Evolutionary conservation across 1,140 invertebrate species (phyloP), one percentile per base, ranked within the genome.

Genomic region (Ceratina calcarata): DNA sequence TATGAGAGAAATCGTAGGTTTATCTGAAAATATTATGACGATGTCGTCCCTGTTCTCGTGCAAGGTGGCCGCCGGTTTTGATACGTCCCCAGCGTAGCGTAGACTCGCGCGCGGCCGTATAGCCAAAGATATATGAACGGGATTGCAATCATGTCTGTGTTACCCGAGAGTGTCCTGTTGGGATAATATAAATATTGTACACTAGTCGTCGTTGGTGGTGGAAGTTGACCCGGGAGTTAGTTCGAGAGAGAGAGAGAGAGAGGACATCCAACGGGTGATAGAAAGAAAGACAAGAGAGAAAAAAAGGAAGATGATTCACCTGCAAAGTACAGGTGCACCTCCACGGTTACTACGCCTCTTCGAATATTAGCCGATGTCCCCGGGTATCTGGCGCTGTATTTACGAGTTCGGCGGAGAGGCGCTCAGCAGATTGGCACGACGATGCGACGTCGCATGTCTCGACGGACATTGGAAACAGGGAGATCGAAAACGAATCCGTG

Each of bases 151-250:
- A 91, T 91, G 90, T 89, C 87, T 90, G 86, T 88, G 90, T 90
- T 91, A 89, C 88, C 81, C 86, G 87, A 75, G 89, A 91, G 89
- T 90, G 90, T 90, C 91, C 91, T 90, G 87, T 89, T 89, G 91
- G 91, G 90, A 92, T 92, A 91, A 91, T 91, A 92, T 91, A 91
- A 92, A 92, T 92, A 92, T 91, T 90, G 90, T 88, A 91, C 85
- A 88, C 88, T 87, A 82, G 87, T 80, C 85, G 84, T 62, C 61
- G 67, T 22, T 22, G 67, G 75, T 78, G 77, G 67, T 71, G 74
- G 78, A 84, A 75, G 84, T 81, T 82, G 84, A 76, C 77, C 65
- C 73, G 78, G 51, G 57, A 51, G 71, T 20, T 24, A 13, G 74
- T 73, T 62, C 45, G 64, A 37, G 64, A 22, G 61, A 49, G 22